Conservation (phyloP, 2,113 vertebrate species). For the Nyctereutes procyonoides region DNA sequence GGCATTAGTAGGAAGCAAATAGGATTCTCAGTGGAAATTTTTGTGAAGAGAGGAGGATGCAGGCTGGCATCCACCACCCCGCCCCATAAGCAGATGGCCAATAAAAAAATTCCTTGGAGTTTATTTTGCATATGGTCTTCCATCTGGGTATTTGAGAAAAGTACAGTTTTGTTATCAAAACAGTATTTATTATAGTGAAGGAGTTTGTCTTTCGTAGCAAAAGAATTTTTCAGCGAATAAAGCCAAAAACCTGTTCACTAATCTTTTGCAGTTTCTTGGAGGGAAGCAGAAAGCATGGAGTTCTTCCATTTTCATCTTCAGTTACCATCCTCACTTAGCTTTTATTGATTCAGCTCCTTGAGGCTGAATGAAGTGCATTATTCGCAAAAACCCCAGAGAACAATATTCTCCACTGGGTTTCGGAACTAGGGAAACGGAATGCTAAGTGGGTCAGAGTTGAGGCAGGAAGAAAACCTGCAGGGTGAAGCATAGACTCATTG, state of each 20-base stretch:
- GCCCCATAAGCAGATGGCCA: slow-evolving; percentile 85
- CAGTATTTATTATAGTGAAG: slow-evolving; percentile 86
- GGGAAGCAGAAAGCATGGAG: neutral
- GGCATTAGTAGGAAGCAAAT: slow-evolving; percentile 76
- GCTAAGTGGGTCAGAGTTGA: slow-evolving; percentile 57
- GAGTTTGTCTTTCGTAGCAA: slow-evolving; percentile 84
- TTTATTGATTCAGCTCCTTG: slow-evolving; percentile 46
- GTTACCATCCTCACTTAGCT: slow-evolving; percentile 6
- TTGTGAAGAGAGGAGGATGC: slow-evolving; percentile 33
- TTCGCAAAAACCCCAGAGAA: slow-evolving; percentile 48
- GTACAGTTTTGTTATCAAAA: slow-evolving; percentile 88
- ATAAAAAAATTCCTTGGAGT: slow-evolving; percentile 84
- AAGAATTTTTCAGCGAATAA: slow-evolving; percentile 73
- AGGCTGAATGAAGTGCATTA: slow-evolving; percentile 54
- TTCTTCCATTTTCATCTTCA: slow-evolving; percentile 38
- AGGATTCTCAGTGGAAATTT: slow-evolving; percentile 25
- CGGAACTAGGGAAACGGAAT: neutral
- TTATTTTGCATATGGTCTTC: slow-evolving; percentile 88
- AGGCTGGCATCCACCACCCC: slow-evolving; percentile 76
- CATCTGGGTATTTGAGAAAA: slow-evolving; percentile 90
- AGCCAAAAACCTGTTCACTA: slow-evolving; percentile 72
- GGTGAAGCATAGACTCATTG: neutral
- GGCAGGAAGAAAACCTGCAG: neutral
- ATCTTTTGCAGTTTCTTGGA: slow-evolving; percentile 61
- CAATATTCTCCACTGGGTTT: neutral